Percentiles rank a stretch among this genome's conserved stretches.
Conservation (phyloP, 2,888 invertebrate species). For the Drosophila phalerata region DNA sequence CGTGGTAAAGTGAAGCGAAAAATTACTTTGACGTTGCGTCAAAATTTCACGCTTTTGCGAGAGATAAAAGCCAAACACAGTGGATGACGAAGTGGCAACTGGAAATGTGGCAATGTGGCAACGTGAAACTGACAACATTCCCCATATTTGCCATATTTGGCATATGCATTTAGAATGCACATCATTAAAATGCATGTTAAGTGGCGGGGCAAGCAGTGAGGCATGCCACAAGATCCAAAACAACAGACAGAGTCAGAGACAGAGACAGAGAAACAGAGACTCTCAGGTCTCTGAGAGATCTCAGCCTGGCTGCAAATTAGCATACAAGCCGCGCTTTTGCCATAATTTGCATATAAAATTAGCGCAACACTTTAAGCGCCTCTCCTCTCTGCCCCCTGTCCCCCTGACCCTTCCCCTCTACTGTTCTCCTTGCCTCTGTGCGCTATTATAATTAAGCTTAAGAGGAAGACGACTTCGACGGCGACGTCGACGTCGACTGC, state of each 20-base stretch:
- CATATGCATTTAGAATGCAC: slow-evolving; percentile 56
- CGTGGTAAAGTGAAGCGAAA: slow-evolving; percentile 69
- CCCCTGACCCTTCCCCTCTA: background rate
- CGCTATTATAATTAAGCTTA: slow-evolving; percentile 75
- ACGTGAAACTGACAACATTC: slow-evolving; percentile 53
- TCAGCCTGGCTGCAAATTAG: slow-evolving; percentile 61
- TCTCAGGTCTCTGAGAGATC: background rate
- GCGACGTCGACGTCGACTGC: slow-evolving; percentile 9
- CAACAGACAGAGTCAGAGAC: background rate
- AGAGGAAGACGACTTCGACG: background rate
- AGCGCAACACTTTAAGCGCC: slow-evolving; percentile 70
- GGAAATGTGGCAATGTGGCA: background rate
- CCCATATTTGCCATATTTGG: slow-evolving; percentile 75
- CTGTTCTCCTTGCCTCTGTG: slow-evolving; percentile 34
- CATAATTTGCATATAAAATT: slow-evolving; percentile 81
- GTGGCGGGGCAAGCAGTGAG: slow-evolving; percentile 18
- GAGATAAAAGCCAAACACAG: slow-evolving; percentile 62
- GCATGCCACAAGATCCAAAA: slow-evolving; percentile 10
- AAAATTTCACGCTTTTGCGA: slow-evolving; percentile 77
- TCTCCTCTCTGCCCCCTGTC: background rate
- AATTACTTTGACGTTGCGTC: slow-evolving; percentile 77
- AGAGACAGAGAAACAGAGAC: background rate
- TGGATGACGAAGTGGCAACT: slow-evolving; percentile 44
- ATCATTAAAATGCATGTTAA: slow-evolving; percentile 69
- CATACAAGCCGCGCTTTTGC: slow-evolving; percentile 78